These are phyloP conservation scores for Cataglyphis rosenhaueri DNA, from an alignment of 2,888 invertebrate genomes.

Conservation along the genomic window DNA sequence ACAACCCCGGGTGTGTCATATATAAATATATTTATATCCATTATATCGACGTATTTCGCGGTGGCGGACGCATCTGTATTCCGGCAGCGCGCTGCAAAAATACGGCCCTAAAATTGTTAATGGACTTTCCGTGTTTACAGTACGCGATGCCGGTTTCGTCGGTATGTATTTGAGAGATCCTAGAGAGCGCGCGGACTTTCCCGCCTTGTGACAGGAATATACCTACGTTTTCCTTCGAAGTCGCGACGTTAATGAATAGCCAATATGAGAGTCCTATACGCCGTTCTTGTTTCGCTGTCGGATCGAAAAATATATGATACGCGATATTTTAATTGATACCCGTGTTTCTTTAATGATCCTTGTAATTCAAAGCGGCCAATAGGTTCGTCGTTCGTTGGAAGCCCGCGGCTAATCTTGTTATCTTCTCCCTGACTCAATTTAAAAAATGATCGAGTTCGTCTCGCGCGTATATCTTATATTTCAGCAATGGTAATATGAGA, in stretches of 20 bases:
- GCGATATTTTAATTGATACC: slow-evolving; percentile 68
- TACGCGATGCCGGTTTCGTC: slow-evolving; percentile 53
- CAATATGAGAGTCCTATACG: slow-evolving; percentile 27
- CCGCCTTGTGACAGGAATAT: slow-evolving; percentile 30
- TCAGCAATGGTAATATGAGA: slow-evolving; percentile 13
- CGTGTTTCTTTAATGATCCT: slow-evolving; percentile 58
- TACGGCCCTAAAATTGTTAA: slow-evolving; percentile 79
- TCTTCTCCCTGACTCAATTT: background rate
- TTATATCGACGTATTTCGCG: slow-evolving; percentile 68
- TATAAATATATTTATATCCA: slow-evolving; percentile 58
- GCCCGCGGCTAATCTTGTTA: slow-evolving; percentile 56
- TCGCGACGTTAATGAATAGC: slow-evolving; percentile 6
- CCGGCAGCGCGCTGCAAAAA: slow-evolving; percentile 59
- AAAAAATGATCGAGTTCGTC: slow-evolving; percentile 1
- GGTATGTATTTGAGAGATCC: slow-evolving; percentile 6
- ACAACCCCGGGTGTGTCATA: slow-evolving; percentile 35
- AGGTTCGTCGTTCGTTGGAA: background rate
- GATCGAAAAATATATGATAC: slow-evolving; percentile 51
- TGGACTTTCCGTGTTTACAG: slow-evolving; percentile 80
- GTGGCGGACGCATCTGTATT: slow-evolving; percentile 69
- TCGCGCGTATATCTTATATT: slow-evolving; percentile 6
- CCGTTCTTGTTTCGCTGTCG: slow-evolving; percentile 32
- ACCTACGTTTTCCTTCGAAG: slow-evolving; percentile 23
- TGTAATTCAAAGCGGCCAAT: slow-evolving; percentile 49
- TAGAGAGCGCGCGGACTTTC: slow-evolving; percentile 1